Evolutionary conservation across 2,888 invertebrate genomes (phyloP).

Genomic region (Pilophorus perplexus): DNA sequence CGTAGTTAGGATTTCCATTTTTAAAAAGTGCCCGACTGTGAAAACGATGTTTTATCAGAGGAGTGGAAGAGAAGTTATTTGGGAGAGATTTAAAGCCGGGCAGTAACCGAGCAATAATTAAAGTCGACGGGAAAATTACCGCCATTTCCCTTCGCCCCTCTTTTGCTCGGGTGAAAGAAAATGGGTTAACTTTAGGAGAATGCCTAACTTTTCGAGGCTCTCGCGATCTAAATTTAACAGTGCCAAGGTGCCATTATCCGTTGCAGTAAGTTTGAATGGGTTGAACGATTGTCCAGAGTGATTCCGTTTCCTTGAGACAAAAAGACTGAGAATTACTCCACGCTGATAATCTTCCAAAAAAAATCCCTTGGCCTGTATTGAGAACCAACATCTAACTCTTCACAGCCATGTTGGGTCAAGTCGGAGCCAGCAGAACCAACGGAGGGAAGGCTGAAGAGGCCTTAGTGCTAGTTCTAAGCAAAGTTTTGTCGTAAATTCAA

Average conservation of each 20-base stretch:
- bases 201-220: neutral
- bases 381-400: too few species aligned
- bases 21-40: conserved; percentile 32
- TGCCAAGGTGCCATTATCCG: neutral
- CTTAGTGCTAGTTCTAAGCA: too few species aligned
- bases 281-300: too few species aligned
- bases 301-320: too few species aligned
- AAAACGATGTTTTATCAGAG: conserved; percentile 30
- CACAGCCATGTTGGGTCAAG: too few species aligned
- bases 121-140: conserved; percentile 28
- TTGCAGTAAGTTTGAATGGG: too few species aligned
- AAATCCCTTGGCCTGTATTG: too few species aligned
- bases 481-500: too few species aligned
- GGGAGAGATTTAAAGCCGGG: conserved; percentile 19
- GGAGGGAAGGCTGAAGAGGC: too few species aligned
- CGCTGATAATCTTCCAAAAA: too few species aligned
- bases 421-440: too few species aligned
- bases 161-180: neutral
- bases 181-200: conserved; percentile 18
- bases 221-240: conserved; percentile 1
- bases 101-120: conserved; percentile 31
- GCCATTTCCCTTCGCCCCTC: neutral
- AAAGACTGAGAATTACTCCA: too few species aligned
- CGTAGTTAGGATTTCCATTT: conserved; percentile 32
- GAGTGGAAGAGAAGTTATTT: conserved; percentile 4